These are phyloP conservation scores for Lathronympha strigana DNA, from an alignment of 2,888 invertebrate genomes.

Conservation along the genomic window DNA sequence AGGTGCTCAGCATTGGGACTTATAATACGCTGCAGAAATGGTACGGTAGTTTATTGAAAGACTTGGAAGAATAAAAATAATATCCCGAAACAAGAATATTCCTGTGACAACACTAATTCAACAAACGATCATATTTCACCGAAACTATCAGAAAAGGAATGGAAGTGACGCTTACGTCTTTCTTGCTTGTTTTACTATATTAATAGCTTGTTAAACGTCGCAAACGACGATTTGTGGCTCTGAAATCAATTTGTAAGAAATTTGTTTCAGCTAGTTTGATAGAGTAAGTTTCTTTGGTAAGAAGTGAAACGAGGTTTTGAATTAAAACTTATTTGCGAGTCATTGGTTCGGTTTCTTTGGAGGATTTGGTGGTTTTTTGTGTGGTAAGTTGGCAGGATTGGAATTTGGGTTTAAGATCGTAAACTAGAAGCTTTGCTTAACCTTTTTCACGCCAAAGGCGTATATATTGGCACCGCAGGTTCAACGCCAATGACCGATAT, in stretches of 20 bases:
- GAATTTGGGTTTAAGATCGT: not conserved
- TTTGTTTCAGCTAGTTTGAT: conserved; percentile 30
- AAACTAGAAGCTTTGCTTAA: not conserved
- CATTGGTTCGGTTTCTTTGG: conserved; percentile 18
- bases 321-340: conserved; percentile 19
- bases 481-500: no score
- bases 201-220: conserved; percentile 25
- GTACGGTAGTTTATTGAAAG: no score
- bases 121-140: conserved; percentile 28
- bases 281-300: conserved; percentile 12
- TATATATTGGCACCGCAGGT: no score
- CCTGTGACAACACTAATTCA: not conserved
- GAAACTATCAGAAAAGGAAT: conserved; percentile 24
- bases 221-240: conserved; percentile 13
- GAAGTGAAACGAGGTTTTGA: conserved; percentile 21
- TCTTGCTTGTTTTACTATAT: conserved; percentile 15
- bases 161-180: conserved; percentile 7
- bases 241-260: conserved; percentile 24
- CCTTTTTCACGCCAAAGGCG: no score
- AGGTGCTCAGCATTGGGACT: no score
- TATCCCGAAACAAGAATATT: not conserved
- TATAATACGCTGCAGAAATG: no score
- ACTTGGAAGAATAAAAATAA: not conserved
- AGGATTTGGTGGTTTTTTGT: not conserved
- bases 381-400: not conserved